Base-by-base conservation (phyloP, 2,797 vertebrate species). In the Dermochelys coriacea region DNA sequence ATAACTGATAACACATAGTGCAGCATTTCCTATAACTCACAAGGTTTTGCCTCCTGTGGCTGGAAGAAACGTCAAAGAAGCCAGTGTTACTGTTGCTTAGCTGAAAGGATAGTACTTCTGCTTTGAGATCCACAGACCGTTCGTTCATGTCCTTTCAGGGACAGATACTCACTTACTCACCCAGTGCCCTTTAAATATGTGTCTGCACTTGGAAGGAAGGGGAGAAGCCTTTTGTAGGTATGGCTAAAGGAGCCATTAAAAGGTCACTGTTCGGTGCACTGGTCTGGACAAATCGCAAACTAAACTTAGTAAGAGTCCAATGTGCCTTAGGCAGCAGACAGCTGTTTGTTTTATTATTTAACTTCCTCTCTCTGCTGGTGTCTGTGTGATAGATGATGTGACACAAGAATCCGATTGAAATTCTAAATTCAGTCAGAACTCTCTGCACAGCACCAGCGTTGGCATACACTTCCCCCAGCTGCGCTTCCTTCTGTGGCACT, bases 391-490 rank as follows among this genome's bases (percentile, higher is more conserved):
- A 11, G 84, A 37, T 37, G 61, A 29, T 1, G 31, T 29, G 94
- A 50, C 51, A 54, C 1, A 0, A 25, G 57, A 45, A 64, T 71
- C 61, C 41, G 12, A 10, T 50, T 64, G 83, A 34, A 80, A 4
- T 47, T 23, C 75, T 41, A 12, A 45, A 34, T 75, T 85, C 29
- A 45, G n/a, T 83, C 64, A 27, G 29, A 18, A 23, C 45, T 37
- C 27, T 71, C 1, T 0, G 52, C 41, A 14, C 1, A 1, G 18
- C 34, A 16, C 8, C 8, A 64, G 3, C 0, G 25, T 1, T 0
- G 11, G n/a, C 25, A 12, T 61, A 47, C 9, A 29, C 51, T 51
- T 75, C 68, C 41, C 15, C 0, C 25, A 71, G 5, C 50, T 16
- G 8, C 1, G 0, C 4, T 41, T 50, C 61, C 49, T 29, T 75